Evolutionary conservation across 35 echinoderm and acorn worm species (phyloP).

Genomic region (Anneissia japonica): DNA sequence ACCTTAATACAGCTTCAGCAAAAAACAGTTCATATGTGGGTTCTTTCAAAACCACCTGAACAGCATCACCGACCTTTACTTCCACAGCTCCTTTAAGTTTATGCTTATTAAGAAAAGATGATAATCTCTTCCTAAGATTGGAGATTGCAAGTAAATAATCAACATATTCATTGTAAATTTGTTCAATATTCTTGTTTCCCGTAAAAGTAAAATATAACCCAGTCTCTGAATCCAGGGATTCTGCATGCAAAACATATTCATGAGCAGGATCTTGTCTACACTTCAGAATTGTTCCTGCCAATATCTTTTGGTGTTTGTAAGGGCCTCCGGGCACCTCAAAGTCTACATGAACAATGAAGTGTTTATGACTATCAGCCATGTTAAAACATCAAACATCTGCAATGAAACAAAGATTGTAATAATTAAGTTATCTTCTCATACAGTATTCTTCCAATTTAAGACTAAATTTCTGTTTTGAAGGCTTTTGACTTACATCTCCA

Average conservation of each 20-base stretch:
- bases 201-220: neutral
- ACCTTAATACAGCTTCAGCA: neutral
- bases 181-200: neutral
- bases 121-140: neutral
- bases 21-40: neutral
- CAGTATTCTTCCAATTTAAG: too few relatives aligned
- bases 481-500: too few relatives aligned
- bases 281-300: neutral
- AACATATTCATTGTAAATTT: neutral
- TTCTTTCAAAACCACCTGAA: neutral
- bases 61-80: neutral
- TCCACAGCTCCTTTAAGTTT: neutral
- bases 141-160: neutral
- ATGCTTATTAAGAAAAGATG: neutral
- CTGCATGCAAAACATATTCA: neutral
- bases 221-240: neutral
- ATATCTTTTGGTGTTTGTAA: neutral
- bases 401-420: too few relatives aligned
- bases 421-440: too few relatives aligned
- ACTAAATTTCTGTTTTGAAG: too few relatives aligned
- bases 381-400: neutral
- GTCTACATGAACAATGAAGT: neutral
- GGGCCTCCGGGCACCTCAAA: too few relatives aligned
- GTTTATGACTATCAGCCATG: neutral
- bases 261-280: neutral